Base-by-base conservation (phyloP, 2,113 vertebrate genomes). In the Bettongia penicillata region DNA sequence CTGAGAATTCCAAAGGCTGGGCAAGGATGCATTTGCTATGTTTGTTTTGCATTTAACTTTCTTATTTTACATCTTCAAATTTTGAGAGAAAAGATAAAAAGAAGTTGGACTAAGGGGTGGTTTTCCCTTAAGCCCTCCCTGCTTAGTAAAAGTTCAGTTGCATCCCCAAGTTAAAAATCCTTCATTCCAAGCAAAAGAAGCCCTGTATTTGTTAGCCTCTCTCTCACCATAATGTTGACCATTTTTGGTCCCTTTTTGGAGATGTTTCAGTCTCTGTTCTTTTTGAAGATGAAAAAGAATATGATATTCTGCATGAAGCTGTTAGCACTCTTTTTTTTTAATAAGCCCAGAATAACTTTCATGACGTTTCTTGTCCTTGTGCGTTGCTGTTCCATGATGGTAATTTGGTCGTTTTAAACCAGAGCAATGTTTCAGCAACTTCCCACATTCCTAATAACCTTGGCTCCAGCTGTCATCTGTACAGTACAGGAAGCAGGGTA, bases 151-250 rank as follows among this genome's bases (percentile, higher is more conserved):
- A 91, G 47, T 52, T 93, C 10, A 84, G 9, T 90, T 90, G 24
- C 47, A 90, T 2, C 90, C 49, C 90, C 49, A 48, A 90, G 48
- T 51, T 28, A 95, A 94, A 53, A 90, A 37, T 0, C 68, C 94
- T 28, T n/a, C 90, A 90, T 52, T 92, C 91, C 93, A n/a, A 22
- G 10, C 94, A 93, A 95, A 84, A 84, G 96, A 95, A 61, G 96
- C 94, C 28, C 22, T 50, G 55, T 91, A n/a, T 51, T 77, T 47
- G 77, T 91, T 0, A 57, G 95, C 90, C 50, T 89, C 94, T 68
- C 0, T 1, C 8, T 7, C 55, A 49, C 94, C 26, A 53, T 89
- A 28, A 16, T 0, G 84, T 57, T 93, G 94, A 95, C 52, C 22
- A 37, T 96, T 96, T 90, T 53, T 50, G 53, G 14, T 31, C 25